Conservation (phyloP, 1,140 invertebrate species). For the Drosophila littoralis region DNA sequence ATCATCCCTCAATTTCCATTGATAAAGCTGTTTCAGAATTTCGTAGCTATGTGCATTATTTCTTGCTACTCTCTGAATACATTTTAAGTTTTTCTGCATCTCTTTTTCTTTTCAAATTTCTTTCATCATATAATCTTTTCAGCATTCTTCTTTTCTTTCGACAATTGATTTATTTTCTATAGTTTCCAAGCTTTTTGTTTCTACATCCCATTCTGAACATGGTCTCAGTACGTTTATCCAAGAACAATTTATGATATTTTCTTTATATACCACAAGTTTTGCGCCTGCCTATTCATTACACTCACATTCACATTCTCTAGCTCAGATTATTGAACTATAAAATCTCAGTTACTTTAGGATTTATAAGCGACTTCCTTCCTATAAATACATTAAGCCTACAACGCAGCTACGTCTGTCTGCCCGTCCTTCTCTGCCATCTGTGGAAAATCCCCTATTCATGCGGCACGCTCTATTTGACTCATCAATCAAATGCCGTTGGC, state of each 20-base stretch:
- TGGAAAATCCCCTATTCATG: constrained; percentile 66
- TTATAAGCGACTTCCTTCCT: constrained; percentile 53
- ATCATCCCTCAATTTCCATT: too few species aligned
- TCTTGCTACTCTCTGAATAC: too few species aligned
- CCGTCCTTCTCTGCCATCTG: constrained; percentile 38
- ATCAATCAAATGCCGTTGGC: constrained; percentile 64
- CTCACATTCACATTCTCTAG: background rate
- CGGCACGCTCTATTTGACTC: constrained; percentile 73
- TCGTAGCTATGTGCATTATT: too few species aligned
- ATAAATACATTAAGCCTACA: constrained; percentile 59
- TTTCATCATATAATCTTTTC: background rate
- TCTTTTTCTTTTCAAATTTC: too few species aligned
- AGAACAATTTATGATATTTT: background rate
- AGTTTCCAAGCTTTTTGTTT: background rate
- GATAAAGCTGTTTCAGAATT: too few species aligned
- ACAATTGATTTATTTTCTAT: background rate
- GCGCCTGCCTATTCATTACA: constrained; percentile 16
- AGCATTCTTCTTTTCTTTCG: background rate
- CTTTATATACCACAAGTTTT: constrained; percentile 6
- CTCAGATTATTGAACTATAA: constrained; percentile 49
- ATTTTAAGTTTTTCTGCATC: too few species aligned
- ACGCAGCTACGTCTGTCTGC: constrained; percentile 3
- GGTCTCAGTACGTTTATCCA: background rate
- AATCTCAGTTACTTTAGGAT: constrained; percentile 32
- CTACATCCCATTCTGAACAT: background rate